Conservation (phyloP, 1,140 invertebrate species). For the Hyles vespertilio region DNA sequence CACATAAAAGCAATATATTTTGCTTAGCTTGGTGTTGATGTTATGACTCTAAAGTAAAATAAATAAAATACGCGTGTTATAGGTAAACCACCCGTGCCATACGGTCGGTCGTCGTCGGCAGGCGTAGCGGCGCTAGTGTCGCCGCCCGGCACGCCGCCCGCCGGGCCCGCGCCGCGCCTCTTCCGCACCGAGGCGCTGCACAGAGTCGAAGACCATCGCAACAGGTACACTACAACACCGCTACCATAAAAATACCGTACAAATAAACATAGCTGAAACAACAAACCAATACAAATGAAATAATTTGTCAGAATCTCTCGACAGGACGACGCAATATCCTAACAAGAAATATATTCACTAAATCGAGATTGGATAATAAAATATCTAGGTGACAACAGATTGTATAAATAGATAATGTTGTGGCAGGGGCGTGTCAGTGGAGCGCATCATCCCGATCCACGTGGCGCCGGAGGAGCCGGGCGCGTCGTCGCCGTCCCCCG, state of each 20-base stretch:
- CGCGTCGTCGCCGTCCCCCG: constrained; percentile 21
- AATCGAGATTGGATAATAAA: too few species aligned
- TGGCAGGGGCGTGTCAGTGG: constrained; percentile 69
- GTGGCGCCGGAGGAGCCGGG: constrained; percentile 55
- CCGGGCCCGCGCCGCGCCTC: constrained; percentile 38
- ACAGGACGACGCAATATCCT: too few species aligned
- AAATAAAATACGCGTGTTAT: not conserved
- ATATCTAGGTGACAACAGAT: too few species aligned
- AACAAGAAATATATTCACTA: too few species aligned
- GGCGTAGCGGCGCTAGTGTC: constrained; percentile 53
- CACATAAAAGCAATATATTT: too few species aligned
- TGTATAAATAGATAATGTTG: too few species aligned
- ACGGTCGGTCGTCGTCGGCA: constrained; percentile 76
- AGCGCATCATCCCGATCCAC: constrained; percentile 81
- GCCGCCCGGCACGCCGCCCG: constrained; percentile 33
- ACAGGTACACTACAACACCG: constrained; percentile 36
- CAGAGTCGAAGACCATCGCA: constrained; percentile 64
- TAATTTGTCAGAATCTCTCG: too few species aligned
- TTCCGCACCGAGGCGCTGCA: constrained; percentile 72
- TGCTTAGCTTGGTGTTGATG: too few species aligned
- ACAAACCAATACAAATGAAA: too few species aligned
- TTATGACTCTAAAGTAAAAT: not conserved
- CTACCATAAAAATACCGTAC: too few species aligned
- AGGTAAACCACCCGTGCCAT: constrained; percentile 78
- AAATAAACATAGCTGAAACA: too few species aligned